phyloP scores from a whole-genome alignment of 2,888 invertebrate genomes.

The Cactoblastis cactorum region DNA sequence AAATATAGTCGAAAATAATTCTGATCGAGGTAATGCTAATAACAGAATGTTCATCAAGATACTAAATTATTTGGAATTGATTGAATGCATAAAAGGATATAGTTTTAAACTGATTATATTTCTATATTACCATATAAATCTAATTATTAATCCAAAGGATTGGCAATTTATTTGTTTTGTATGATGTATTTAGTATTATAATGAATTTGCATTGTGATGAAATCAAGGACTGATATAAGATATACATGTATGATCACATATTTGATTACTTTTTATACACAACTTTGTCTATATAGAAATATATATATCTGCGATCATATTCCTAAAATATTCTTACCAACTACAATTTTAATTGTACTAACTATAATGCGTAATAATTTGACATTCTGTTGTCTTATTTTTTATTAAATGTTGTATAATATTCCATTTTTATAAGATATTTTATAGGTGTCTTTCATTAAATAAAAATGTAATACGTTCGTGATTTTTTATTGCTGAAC shows the following conservation, averaged over 20 bases:
- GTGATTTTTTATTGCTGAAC: slow-evolving; percentile 25
- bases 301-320: slow-evolving; percentile 33
- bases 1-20: background rate
- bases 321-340: slow-evolving; percentile 45
- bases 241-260: slow-evolving; percentile 34
- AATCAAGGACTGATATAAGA: slow-evolving; percentile 60
- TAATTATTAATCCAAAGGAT: slow-evolving; percentile 51
- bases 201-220: slow-evolving; percentile 65
- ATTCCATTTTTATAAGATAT: slow-evolving; percentile 68
- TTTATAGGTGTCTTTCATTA: slow-evolving; percentile 58
- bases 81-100: slow-evolving; percentile 11
- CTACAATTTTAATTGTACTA: slow-evolving; percentile 49
- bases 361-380: slow-evolving; percentile 56
- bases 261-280: slow-evolving; percentile 31
- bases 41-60: background rate
- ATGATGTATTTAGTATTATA: slow-evolving; percentile 29
- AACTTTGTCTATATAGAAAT: slow-evolving; percentile 50
- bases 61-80: slow-evolving; percentile 19
- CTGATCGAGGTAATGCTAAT: background rate
- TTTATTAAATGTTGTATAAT: slow-evolving; percentile 64
- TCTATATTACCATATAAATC: slow-evolving; percentile 20
- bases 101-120: slow-evolving; percentile 15
- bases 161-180: slow-evolving; percentile 32
- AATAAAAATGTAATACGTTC: slow-evolving; percentile 65
- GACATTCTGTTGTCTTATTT: slow-evolving; percentile 57